Evolutionary conservation across 1,140 invertebrate genomes (phyloP), one percentile per base, ranked within the genome.

Genomic region (Carcinoscorpius rotundicauda): DNA sequence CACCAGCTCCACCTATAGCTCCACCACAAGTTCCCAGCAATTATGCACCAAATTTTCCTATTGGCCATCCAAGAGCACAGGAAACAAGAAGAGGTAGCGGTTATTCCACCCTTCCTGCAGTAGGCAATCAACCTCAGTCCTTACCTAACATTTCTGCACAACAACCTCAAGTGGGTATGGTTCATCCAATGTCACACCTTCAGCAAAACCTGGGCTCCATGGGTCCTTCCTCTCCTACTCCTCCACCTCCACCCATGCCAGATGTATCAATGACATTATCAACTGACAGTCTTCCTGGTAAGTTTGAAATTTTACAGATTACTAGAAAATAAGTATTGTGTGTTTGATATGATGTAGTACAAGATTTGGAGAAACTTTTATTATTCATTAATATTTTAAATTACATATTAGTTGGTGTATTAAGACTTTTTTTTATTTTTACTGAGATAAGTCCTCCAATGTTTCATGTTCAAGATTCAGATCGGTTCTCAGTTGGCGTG

Each of bases 11-110:
- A 6, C 91, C 91, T 55, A 92, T 98, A 10, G 92, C 93, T 51
- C 95, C 95, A 6, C 93, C 93, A 9, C 74, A 79, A 64, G 80
- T 97, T 61, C 93, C 93, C 4, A 91, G 88, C 73, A 92, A 95
- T 77, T 96, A 96, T 78, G 91, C 91, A 9, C 91, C 92, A 5
- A 95, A 94, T 79, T 95, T 93, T 80, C 91, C 92, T 4, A 78
- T 91, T 64, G 87, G 87, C 1, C 87, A 89, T 80, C 85, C 86
- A 3, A 79, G 68, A 56, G 58, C 66, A 6, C 64, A 65, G 50
- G 68, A 69, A 49, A 53, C 62, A 5, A 64, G 85, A 71, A 80
- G 74, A 50, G 72, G 85, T 49, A 65, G 71, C 71, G 90, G 89
- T 4, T 95, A 95, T 75, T 91, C 89, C 71, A 78, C 78, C 57